A percentile compares a stretch with the other conserved stretches of the same genome.
Evolutionary conservation across 2,888 invertebrate genomes (phyloP).

Genomic region (Elegia similella): DNA sequence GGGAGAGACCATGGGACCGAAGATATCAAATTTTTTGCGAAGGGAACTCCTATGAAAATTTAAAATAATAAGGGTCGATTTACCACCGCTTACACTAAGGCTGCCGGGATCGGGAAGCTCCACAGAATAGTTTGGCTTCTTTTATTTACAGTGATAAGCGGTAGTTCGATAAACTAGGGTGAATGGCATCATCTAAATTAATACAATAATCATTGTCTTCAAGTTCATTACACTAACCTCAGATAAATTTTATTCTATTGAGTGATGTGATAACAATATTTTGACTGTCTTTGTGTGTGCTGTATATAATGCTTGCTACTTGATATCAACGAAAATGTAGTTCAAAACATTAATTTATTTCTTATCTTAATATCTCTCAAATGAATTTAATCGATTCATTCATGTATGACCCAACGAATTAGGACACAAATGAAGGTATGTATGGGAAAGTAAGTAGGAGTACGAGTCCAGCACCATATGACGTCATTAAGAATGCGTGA

Average conservation of each 20-base stretch:
- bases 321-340: not conserved
- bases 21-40: slow-evolving; percentile 28
- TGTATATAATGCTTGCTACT: not conserved
- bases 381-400: too few relatives aligned
- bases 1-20: slow-evolving; percentile 38
- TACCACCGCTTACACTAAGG: slow-evolving; percentile 7
- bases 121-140: slow-evolving; percentile 20
- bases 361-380: too few relatives aligned
- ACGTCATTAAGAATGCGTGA: slow-evolving; percentile 67
- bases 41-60: slow-evolving; percentile 25
- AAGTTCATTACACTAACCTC: slow-evolving; percentile 30
- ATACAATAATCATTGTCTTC: slow-evolving; percentile 23
- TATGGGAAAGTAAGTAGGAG: slow-evolving; percentile 56
- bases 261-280: slow-evolving; percentile 16
- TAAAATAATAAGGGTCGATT: slow-evolving; percentile 31
- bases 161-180: slow-evolving; percentile 36
- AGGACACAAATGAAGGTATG: slow-evolving; percentile 21
- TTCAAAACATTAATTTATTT: too few relatives aligned
- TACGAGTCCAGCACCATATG: slow-evolving; percentile 52
- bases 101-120: slow-evolving; percentile 21
- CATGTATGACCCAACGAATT: slow-evolving; percentile 12
- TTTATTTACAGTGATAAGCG: slow-evolving; percentile 15
- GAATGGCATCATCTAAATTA: slow-evolving; percentile 29
- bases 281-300: not conserved
- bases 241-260: slow-evolving; percentile 19